Evolutionary conservation across 2,888 invertebrate genomes (phyloP), one percentile per base, ranked within the genome.

Genomic region (Drosophila mettleri): DNA sequence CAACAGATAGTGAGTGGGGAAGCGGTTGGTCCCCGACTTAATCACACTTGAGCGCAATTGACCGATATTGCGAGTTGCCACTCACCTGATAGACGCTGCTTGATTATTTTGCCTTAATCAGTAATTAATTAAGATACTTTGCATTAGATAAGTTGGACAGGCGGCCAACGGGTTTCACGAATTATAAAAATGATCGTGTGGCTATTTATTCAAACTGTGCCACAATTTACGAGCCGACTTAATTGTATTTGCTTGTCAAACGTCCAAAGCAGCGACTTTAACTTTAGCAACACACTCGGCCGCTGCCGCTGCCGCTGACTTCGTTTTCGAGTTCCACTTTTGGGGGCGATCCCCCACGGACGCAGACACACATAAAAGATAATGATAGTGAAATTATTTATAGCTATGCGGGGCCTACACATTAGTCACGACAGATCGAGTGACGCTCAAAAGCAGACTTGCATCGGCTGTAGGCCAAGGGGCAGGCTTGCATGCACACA

Each of bases 111-210:
- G 34, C 16, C 48, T 48, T 69, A 85, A 86, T 85, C 88, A 86
- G 79, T 79, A 79, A 85, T 79, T 85, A 85, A 85, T 88, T 85
- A 78, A 88, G 88, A 88, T 85, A 84, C 74, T 77, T 88, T 77
- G 77, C 60, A 67, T 66, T 76, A 74, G 88, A 88, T 84, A 72
- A 64, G 33, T 70, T 58, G 1, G 85, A 86, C 79, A 76, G 78
- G 51, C 52, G 24, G 61, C 64, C 46, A 74, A 69, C 69, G 55
- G 53, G 55, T 57, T 68, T 64, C 57, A 58, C 71, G 58, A 61
- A 54, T 71, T 62, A 36, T 9, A 14, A 8, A 9, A 38, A 14
- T 6, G 12, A n/a, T 3, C 8, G 57, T 33, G 33, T 9, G 33
- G 3, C 18, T 10, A 22, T 33, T 1, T 69, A 74, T 68, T 79